Conservation (phyloP, 1,140 invertebrate species). For the Hyles vespertilio region DNA sequence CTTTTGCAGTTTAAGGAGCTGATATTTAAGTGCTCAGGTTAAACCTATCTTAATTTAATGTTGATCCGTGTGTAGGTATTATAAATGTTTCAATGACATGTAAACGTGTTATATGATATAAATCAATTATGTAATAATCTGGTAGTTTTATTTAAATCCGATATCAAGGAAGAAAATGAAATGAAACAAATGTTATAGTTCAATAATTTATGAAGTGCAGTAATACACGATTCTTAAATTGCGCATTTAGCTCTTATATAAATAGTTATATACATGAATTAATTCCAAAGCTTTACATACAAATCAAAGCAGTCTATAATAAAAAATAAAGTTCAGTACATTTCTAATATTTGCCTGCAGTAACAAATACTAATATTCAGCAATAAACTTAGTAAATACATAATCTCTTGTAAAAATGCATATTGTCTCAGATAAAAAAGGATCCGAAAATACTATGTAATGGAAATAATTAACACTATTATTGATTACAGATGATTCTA, state of each 20-base stretch:
- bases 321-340: constrained; percentile 1
- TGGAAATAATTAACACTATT: no score
- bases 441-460: no score
- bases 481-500: no score
- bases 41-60: constrained; percentile 32
- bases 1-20: constrained; percentile 6
- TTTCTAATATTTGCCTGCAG: no score
- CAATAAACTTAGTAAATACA: no score
- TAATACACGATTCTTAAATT: constrained; percentile 65
- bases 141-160: constrained; percentile 8
- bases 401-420: no score
- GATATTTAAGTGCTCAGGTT: constrained; percentile 21
- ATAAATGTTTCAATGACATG: constrained; percentile 45
- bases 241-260: constrained; percentile 64
- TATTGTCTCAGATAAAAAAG: no score
- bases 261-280: constrained; percentile 65
- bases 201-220: constrained; percentile 72
- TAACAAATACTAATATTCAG: no score
- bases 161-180: constrained; percentile 15
- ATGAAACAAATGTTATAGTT: constrained; percentile 37
- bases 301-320: constrained; percentile 62
- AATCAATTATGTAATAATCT: constrained; percentile 30
- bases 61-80: constrained; percentile 41
- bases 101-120: constrained; percentile 54
- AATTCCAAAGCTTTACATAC: constrained; percentile 58